Conservation (phyloP, 2,113 vertebrate genomes). For the Microtus richardsoni region DNA sequence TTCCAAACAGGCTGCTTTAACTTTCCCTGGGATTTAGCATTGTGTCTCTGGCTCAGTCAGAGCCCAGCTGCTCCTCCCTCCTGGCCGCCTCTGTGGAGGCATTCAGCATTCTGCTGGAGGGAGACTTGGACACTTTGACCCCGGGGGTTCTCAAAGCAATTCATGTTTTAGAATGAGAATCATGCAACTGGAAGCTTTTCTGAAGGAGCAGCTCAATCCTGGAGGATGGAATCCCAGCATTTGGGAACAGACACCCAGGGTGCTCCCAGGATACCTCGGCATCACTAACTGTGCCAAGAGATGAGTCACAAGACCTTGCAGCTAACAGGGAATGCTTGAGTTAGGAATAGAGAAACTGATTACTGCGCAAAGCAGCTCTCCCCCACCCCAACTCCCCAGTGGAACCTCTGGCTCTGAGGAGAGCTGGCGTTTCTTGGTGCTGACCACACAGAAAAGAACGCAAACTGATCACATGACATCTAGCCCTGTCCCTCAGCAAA, state of each 20-base stretch:
- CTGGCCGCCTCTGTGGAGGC: background rate
- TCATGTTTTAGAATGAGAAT: conserved; percentile 44
- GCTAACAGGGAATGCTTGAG: background rate
- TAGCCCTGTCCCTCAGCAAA: background rate
- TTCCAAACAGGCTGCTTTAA: conserved; percentile 22
- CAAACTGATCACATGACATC: rapidly evolving
- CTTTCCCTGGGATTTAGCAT: conserved; percentile 29
- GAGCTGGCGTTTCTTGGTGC: background rate
- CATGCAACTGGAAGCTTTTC: conserved; percentile 46
- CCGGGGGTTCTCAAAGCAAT: background rate
- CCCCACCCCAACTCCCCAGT: background rate
- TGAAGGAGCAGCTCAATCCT: conserved; percentile 37
- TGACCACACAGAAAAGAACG: background rate
- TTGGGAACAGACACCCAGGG: conserved; percentile 52
- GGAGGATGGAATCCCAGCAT: conserved; percentile 23
- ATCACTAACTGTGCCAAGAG: conserved; percentile 55
- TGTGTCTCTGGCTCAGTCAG: background rate
- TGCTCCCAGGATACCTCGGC: conserved; percentile 61
- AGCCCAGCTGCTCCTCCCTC: background rate
- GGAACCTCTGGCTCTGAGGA: background rate
- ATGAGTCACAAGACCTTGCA: conserved; percentile 36
- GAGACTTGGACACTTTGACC: background rate
- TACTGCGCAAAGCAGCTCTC: conserved; percentile 11
- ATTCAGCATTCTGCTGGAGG: background rate
- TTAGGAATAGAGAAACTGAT: conserved; percentile 39